These are phyloP conservation scores for Atherix ibis DNA, from an alignment of 2,888 invertebrate species.

Conservation along the genomic window DNA sequence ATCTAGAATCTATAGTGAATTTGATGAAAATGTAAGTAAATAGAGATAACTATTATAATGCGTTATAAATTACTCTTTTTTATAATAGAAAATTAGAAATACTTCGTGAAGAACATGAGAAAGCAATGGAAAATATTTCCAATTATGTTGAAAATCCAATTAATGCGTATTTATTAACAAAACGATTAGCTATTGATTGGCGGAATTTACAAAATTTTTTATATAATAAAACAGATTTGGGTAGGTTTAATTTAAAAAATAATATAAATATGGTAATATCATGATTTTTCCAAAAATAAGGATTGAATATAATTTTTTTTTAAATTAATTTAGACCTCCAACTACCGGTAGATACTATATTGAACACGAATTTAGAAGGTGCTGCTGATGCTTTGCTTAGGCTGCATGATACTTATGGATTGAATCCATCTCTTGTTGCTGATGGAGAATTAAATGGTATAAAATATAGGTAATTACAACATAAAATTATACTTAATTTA, in stretches of 20 bases:
- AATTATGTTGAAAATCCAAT: constrained; percentile 75
- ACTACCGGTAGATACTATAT: too few relatives aligned
- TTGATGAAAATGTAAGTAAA: too few relatives aligned
- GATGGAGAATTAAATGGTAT: constrained; percentile 64
- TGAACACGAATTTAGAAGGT: constrained; percentile 76
- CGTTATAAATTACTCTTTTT: too few relatives aligned
- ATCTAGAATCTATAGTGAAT: too few relatives aligned
- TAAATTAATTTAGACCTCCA: constrained; percentile 52
- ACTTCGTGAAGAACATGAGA: constrained; percentile 53
- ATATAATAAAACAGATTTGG: not conserved
- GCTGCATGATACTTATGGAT: constrained; percentile 75
- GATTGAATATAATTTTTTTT: not conserved
- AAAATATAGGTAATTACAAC: constrained; percentile 55
- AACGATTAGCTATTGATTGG: constrained; percentile 50
- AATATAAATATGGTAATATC: constrained; percentile 83
- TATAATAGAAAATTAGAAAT: constrained; percentile 34
- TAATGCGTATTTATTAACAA: constrained; percentile 81
- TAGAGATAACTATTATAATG: too few relatives aligned
- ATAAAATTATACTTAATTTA: too few relatives aligned
- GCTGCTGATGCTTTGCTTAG: constrained; percentile 80
- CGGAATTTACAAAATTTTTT: constrained; percentile 6
- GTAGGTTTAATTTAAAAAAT: too few relatives aligned
- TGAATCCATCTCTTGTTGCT: constrained; percentile 66
- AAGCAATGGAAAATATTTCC: constrained; percentile 56
- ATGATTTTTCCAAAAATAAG: constrained; percentile 30